Base-by-base conservation (phyloP, 2,888 invertebrate species). In the Diarsia mendica region DNA sequence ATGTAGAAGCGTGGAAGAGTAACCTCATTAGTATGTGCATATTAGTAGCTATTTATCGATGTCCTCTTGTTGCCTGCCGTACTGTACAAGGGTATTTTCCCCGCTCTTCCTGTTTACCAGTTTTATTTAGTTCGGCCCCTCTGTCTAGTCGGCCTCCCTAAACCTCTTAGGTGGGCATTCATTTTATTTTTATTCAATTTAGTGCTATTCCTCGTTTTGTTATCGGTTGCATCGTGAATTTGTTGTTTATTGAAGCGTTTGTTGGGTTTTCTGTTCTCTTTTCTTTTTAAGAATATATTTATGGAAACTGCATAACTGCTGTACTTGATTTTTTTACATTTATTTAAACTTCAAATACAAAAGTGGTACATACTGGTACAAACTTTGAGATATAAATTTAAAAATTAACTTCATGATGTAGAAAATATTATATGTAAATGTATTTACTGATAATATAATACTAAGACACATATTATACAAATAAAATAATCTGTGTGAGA, bases 11-110 rank as follows among this genome's bases (percentile, higher is more conserved):
- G 66, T 69, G 86, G 85, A 87, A 86, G 81, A 82, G 84, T 86
- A 85, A 84, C 82, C 83, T 85, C 77, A 83, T 87, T 85, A 87
- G 73, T 87, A 87, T 87, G 87, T 85, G 87, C 87, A 87, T 87
- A 87, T 87, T 87, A 87, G 85, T 82, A 79, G 66, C 85, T 87
- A 77, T 84, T 86, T 86, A 86, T 86, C 85, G 85, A 86, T 85
- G 85, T 86, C 71, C 87, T 85, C 86, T 83, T 86, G 83, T 85
- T 83, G 76, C 79, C 44, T 63, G 53, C 71, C 61, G 28, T 67
- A 33, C 39, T 80, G 67, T 72, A 72, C 75, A 84, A 64, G 70
- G 75, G 79, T 53, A 76, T 80, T 82, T 76, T 44, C 72, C 79
- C 71, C 46, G 39, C 48, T 72, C 80, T 86, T 86, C 83, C 77